Evolutionary conservation across 2,797 vertebrate genomes (phyloP), one percentile per base, ranked within the genome.

Genomic region (Champsocephalus gunnari): DNA sequence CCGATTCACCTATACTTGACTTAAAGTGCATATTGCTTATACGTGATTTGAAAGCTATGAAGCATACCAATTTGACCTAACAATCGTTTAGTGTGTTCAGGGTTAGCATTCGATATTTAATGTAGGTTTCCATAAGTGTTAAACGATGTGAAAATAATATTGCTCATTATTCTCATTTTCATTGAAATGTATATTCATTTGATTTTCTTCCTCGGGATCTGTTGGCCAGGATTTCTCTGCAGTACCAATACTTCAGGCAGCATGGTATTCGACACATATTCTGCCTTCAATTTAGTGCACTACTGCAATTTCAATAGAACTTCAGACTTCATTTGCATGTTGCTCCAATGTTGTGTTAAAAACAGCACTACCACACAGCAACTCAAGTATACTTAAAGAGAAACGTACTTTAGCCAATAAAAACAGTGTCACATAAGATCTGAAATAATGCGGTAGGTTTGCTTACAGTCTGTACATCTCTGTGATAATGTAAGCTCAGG

Each of bases 401-500:
- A 71, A 80, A 75, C 16, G 49, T 2, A 75, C 51, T 64, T 73
- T 0, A 82, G 64, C 66, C 75, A n/a, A 65, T 34, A 76, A 68
- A 73, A 34, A 43, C 49, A 65, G 73, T 4, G 3, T 45, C 34
- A 61, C 32, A 34, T 12, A 65, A 79, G 13, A 34, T 66, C 34
- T 59, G 67, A 74, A 66, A 66, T 48, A 74, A 0, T 49, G 49
- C 32, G 78, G 49, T 63, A 71, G 54, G 38, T 74, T 81, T 41
- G 54, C 47, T 68, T 17, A 50, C 58, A 19, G 41, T 10, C 4
- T n/a, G 55, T 50, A 68, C 65, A 60, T 70, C 49, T 66, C 41
- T 13, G 32, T 41, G 44, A 38, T 19, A 5, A 51, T 9, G 62
- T 28, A 28, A 66, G 69, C 72, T 82, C 72, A n/a, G 71, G 77